These are phyloP conservation scores for Anarrhichthys ocellatus DNA, from an alignment of 2,113 vertebrate genomes.

Conservation along the genomic window DNA sequence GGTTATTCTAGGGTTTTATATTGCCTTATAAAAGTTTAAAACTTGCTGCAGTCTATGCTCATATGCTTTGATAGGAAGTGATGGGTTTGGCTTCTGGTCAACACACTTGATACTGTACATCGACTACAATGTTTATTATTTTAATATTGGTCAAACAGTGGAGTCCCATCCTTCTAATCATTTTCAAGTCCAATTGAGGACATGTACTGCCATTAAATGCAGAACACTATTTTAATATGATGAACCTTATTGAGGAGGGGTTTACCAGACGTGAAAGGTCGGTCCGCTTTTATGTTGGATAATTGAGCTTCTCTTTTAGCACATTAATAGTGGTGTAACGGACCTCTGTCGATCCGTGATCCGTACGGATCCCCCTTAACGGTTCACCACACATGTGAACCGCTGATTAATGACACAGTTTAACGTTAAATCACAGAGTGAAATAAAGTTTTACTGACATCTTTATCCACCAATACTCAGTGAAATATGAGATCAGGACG, in stretches of 20 bases:
- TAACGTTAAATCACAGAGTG: no score
- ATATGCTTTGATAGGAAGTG: constrained; percentile 51
- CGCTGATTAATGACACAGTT: no score
- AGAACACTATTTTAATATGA: constrained; percentile 29
- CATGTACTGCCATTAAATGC: constrained; percentile 40
- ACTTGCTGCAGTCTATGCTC: constrained; percentile 26
- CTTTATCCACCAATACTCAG: no score
- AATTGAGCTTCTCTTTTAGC: constrained; percentile 48
- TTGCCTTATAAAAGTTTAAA: constrained; percentile 61
- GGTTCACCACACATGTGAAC: no score
- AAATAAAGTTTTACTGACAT: no score
- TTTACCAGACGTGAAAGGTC: constrained; percentile 45
- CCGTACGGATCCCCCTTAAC: no score
- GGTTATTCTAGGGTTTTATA: constrained; percentile 69
- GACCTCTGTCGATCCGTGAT: no score
- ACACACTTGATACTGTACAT: constrained; percentile 30
- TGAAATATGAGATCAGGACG: no score
- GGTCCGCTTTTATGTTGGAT: neutral
- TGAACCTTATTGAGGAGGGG: neutral
- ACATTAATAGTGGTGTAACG: neutral
- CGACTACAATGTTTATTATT: constrained; percentile 49
- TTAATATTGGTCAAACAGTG: constrained; percentile 41
- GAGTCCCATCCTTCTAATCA: constrained; percentile 52
- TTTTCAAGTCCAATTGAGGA: constrained; percentile 25
- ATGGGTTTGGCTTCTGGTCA: constrained; percentile 53